Evolutionary conservation across 2,797 vertebrate genomes (phyloP).

Genomic region (Cyclopterus lumpus): DNA sequence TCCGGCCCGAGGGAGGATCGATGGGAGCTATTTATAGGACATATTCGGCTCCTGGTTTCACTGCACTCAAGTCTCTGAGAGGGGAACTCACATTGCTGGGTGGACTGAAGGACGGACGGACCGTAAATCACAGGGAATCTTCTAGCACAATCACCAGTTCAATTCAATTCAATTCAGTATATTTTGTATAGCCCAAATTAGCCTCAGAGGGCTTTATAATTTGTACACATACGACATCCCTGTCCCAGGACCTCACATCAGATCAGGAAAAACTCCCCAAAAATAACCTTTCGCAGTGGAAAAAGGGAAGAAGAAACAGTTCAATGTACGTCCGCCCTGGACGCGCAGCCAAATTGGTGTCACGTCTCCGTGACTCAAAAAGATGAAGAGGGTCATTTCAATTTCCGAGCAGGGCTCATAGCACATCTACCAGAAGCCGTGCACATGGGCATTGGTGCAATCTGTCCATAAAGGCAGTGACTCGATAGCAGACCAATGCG

Average conservation of each 20-base stretch:
- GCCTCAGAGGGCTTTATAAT: too few relatives aligned
- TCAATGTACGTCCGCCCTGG: rapidly evolving
- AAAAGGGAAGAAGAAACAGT: too few relatives aligned
- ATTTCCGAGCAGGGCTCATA: constrained; percentile 3
- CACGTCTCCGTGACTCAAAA: constrained; percentile 6
- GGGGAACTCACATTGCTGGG: constrained; percentile 5
- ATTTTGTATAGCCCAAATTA: too few relatives aligned
- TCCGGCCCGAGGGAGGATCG: constrained; percentile 42
- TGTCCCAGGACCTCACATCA: too few relatives aligned
- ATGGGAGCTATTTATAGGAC: constrained; percentile 77
- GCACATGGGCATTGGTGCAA: too few relatives aligned
- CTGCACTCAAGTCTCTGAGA: constrained; percentile 23
- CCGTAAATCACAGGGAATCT: constrained; percentile 24
- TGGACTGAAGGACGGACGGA: background rate
- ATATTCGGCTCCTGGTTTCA: constrained; percentile 59
- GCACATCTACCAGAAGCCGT: constrained; percentile 11
- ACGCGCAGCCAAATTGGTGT: constrained; percentile 1
- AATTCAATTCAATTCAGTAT: too few relatives aligned
- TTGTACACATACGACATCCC: too few relatives aligned
- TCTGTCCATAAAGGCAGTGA: background rate
- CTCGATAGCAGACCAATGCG: constrained; percentile 21
- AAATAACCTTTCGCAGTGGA: too few relatives aligned
- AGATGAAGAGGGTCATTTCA: background rate
- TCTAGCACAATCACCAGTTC: background rate
- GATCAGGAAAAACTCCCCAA: too few relatives aligned